Evolutionary conservation across 2,888 invertebrate species (phyloP), one percentile per base, ranked within the genome.

Genomic region (Laspeyria flexula): DNA sequence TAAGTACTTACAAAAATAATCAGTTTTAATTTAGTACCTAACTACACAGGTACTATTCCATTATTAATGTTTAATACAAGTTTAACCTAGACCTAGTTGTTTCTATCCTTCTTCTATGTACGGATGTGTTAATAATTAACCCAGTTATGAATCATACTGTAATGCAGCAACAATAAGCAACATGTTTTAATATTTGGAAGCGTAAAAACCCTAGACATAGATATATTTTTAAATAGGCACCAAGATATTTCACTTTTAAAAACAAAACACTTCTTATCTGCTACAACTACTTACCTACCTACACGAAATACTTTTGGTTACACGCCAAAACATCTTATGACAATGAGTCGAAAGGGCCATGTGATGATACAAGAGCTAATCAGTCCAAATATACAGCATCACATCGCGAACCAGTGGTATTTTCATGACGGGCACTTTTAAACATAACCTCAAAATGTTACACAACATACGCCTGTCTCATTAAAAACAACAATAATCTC

Each of bases 391-490:
- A 65, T 58, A 70, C 49, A 61, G 57, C 58, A 57, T 60, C 59
- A 55, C 55, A 53, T 44, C 57, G 54, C 53, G 57, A 52, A 46
- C 48, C 23, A 67, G 60, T 43, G 56, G 54, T 79, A 77, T 79
- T 79, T 76, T 73, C 51, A 64, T 73, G 68, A 67, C 61, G 60
- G 67, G 69, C 73, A 71, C 69, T 73, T 73, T 71, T 64, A 68
- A 73, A 88, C 85, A 88, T 91, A 91, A 91, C 90, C 91, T 91
- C 87, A 88, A 90, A 90, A 85, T 79, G 50, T 62, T 71, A 67
- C 64, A 73, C 65, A 67, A 74, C 67, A 64, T 56, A 60, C 35
- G 64, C 56, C 57, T 60, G 57, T 52, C 57, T 55, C 48, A 59
- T 56, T 63, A 54, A 55, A 57, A 56, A 66, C 66, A 65, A 63